phyloP scores from a whole-genome alignment of 2,888 invertebrate genomes.

The Bugulina stolonifera region DNA sequence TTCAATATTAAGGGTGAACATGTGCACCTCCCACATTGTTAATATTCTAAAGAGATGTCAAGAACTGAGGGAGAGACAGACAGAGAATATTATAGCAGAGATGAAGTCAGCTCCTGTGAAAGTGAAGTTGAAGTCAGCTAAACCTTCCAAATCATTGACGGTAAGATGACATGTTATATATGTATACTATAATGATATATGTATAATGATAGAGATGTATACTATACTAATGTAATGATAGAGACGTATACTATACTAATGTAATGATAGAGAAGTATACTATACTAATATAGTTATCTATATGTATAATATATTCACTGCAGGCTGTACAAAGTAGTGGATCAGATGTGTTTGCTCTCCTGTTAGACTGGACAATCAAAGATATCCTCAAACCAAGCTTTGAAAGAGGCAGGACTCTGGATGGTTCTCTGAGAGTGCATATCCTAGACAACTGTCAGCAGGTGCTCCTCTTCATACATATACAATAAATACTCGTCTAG shows the following conservation, averaged over 20 bases:
- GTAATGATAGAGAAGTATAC: too few relatives aligned
- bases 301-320: background rate
- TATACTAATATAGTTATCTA: too few relatives aligned
- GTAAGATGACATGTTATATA: too few relatives aligned
- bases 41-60: constrained; percentile 25
- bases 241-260: too few relatives aligned
- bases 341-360: constrained; percentile 12
- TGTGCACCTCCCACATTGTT: too few relatives aligned
- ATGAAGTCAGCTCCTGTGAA: background rate
- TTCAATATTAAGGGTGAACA: too few relatives aligned
- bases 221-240: too few relatives aligned
- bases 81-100: constrained; percentile 15
- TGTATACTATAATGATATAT: too few relatives aligned
- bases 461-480: too few relatives aligned
- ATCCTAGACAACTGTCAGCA: constrained; percentile 22
- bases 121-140: background rate
- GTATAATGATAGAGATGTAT: too few relatives aligned
- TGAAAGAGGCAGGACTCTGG: background rate
- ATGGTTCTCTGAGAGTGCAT: background rate
- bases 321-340: background rate
- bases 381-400: constrained; percentile 21
- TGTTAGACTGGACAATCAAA: constrained; percentile 20
- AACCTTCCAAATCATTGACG: background rate
- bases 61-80: constrained; percentile 10
- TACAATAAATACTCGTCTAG: too few relatives aligned